Base-by-base conservation (phyloP, 2,888 invertebrate genomes). In the Cordilura impudica region DNA sequence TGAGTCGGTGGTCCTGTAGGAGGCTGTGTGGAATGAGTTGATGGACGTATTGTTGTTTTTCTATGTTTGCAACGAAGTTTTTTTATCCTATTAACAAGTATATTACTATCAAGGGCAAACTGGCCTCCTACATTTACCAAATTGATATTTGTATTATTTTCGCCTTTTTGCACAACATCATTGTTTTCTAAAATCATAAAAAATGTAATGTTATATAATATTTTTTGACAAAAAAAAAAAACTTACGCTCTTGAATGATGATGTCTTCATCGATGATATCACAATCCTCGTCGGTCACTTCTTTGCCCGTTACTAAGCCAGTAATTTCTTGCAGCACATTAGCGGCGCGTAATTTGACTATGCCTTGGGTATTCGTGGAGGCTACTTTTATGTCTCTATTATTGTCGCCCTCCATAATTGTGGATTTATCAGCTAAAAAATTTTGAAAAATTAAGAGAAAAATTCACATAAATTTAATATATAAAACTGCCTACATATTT, bases 121-220 rank as follows among this genome's bases (percentile, higher is more conserved):
- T 79, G 79, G 1, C 67, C 71, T 1, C 61, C 66, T 0, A 79
- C 66, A 6, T 63, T 67, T 1, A 66, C 70, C 35, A 74, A 26
- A 6, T 65, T 66, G 19, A 0, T 29, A 2, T 74, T 43, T 1
- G 19, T 69, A 31, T 78, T 78, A 47, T 66, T 54, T 7, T 78
- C 60, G 0, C 78, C 78, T 1, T 71, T 23, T 1, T 29, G 29
- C 0, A 54, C 70, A 4, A 58, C 45, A 54, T 70, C 35, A 19
- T 63, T 65, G 10, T 16, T 14, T 21, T 63, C 73, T 70, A 26
- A 7, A 67, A 67, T n/a, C n/a, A n/a, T n/a, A 39, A 39, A n/a
- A 39, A 1, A 39, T n/a, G 4, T 12, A 35, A 35, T 35, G 4
- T 12, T 26, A 18, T 18, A 26, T n/a, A 60, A 71, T 12, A 65